These are phyloP conservation scores for Lacerta agilis DNA, from an alignment of 2,797 vertebrate species.

Conservation along the genomic window DNA sequence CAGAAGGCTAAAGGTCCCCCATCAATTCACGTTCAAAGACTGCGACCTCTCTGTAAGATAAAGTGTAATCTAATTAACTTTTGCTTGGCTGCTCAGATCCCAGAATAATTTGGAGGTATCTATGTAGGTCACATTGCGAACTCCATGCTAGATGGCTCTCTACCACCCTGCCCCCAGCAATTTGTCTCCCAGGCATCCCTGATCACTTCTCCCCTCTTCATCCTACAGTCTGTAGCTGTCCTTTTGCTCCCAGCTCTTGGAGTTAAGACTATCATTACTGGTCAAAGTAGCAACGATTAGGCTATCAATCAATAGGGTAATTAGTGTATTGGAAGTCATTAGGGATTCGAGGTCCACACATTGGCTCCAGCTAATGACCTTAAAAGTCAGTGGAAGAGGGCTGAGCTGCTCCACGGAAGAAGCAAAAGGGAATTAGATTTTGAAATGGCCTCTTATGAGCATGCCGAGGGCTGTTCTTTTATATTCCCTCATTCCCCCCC, in stretches of 20 bases:
- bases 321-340: constrained; percentile 69
- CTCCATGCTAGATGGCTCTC: neutral
- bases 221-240: neutral
- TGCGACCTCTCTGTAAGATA: constrained; percentile 33
- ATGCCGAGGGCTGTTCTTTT: neutral
- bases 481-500: neutral
- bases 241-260: neutral
- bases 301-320: constrained; percentile 68
- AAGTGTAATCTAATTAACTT: constrained; percentile 61
- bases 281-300: constrained; percentile 64
- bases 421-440: constrained; percentile 47
- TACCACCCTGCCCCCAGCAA: neutral
- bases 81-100: neutral
- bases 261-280: constrained; percentile 37
- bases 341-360: constrained; percentile 55
- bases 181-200: neutral
- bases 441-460: constrained; percentile 50
- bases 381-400: constrained; percentile 64
- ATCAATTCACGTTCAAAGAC: accelerated
- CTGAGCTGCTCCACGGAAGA: constrained; percentile 29
- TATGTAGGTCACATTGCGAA: accelerated
- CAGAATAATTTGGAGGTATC: constrained; percentile 1
- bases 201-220: neutral
- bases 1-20: neutral
- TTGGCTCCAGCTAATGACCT: constrained; percentile 65